These are phyloP conservation scores for Haliclystus octoradiatus DNA, from an alignment of 30 jellyfish, hydroid and myxozoan species.

Conservation along the genomic window DNA sequence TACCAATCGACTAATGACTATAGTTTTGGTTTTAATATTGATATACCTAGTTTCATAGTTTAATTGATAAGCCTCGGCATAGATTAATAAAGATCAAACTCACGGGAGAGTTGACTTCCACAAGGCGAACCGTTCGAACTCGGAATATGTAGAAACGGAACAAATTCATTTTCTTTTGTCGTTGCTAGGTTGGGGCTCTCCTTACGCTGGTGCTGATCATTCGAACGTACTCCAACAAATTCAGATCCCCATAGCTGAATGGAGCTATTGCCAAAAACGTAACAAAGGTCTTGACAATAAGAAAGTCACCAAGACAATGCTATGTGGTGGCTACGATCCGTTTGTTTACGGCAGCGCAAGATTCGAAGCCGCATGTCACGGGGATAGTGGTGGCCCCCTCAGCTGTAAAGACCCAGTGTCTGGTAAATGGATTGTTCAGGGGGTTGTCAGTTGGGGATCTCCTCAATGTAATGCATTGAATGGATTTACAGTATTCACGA, in stretches of 20 bases:
- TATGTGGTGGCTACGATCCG: constrained; percentile 53
- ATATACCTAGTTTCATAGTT: too few relatives aligned
- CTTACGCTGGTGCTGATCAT: neutral
- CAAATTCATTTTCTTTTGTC: constrained; percentile 1
- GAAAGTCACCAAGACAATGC: constrained; percentile 27
- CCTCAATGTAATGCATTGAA: neutral
- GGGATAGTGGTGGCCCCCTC: neutral
- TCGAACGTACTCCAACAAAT: constrained; percentile 3
- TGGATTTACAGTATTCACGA: neutral
- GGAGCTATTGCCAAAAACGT: constrained; percentile 1
- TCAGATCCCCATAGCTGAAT: constrained; percentile 1
- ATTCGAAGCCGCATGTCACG: neutral
- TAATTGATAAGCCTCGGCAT: too few relatives aligned
- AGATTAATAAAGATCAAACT: too few relatives aligned
- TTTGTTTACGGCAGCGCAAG: neutral
- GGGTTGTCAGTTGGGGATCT: neutral
- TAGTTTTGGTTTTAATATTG: too few relatives aligned
- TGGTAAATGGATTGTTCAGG: neutral
- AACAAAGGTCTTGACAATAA: neutral
- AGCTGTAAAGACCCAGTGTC: neutral
- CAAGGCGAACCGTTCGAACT: too few relatives aligned
- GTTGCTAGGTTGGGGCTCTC: constrained; percentile 19
- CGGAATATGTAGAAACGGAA: too few relatives aligned
- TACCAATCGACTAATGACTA: too few relatives aligned
- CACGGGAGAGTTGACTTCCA: too few relatives aligned